Conservation (phyloP, 2,888 invertebrate species). For the Congeria kusceri region DNA sequence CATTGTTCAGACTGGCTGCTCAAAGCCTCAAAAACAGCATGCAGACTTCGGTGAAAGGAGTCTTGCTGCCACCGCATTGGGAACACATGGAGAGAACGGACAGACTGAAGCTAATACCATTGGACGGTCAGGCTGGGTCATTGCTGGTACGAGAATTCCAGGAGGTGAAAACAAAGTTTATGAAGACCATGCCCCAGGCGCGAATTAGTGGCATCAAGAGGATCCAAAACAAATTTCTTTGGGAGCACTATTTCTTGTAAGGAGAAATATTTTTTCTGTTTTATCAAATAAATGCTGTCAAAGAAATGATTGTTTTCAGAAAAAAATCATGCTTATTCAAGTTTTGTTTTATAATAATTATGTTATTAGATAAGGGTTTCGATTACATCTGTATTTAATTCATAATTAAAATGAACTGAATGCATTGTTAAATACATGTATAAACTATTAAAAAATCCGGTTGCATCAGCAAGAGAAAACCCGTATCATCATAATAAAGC, state of each 20-base stretch:
- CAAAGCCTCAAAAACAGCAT: conserved; percentile 25
- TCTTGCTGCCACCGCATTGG: conserved; percentile 66
- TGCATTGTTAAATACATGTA: too few relatives aligned
- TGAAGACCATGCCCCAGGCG: conserved; percentile 65
- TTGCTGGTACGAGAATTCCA: conserved; percentile 64
- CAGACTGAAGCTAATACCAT: conserved; percentile 26
- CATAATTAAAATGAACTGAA: too few relatives aligned
- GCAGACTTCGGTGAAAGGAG: conserved; percentile 45
- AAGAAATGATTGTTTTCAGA: too few relatives aligned
- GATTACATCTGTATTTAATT: too few relatives aligned
- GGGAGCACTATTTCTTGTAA: conserved; percentile 71
- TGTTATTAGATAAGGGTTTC: too few relatives aligned
- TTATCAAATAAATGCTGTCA: too few relatives aligned
- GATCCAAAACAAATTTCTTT: conserved; percentile 67
- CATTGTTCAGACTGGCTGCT: conserved; percentile 39
- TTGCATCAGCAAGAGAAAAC: too few relatives aligned
- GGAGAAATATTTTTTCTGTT: conserved; percentile 40
- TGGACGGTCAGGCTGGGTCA: conserved; percentile 43
- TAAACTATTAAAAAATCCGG: too few relatives aligned
- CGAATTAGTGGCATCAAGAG: conserved; percentile 65
- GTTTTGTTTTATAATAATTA: too few relatives aligned
- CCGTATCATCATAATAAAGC: too few relatives aligned
- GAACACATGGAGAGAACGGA: conserved; percentile 42
- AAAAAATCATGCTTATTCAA: too few relatives aligned
- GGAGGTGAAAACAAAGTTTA: conserved; percentile 63